These are phyloP conservation scores for chimpanzee (Pan troglodytes) DNA, from an alignment of 2,113 vertebrate species.

Conservation along the genomic window DNA sequence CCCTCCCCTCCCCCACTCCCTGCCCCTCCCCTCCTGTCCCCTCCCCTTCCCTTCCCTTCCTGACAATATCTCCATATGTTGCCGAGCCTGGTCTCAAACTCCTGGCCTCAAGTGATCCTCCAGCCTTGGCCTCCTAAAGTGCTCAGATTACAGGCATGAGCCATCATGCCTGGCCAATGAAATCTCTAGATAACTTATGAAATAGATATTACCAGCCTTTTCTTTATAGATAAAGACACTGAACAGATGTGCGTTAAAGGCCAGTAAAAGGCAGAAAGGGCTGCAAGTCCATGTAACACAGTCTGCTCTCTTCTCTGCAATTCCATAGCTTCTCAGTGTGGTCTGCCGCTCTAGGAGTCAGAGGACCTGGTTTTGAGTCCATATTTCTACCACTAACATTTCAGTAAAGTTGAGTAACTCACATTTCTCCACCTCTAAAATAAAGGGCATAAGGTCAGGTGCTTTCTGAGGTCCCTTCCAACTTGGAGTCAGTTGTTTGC, in stretches of 20 bases:
- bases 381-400: not conserved
- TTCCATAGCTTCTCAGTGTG: not conserved
- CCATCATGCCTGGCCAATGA: not conserved
- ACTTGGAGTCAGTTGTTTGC: not conserved
- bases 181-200: not conserved
- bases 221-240: not conserved
- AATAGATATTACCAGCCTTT: not conserved
- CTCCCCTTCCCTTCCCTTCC: too few relatives aligned
- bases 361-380: not conserved
- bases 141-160: too few relatives aligned
- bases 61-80: too few relatives aligned
- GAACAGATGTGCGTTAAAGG: not conserved
- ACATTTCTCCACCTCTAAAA: not conserved
- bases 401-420: not conserved
- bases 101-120: too few relatives aligned
- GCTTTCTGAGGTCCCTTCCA: not conserved
- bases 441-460: accelerated
- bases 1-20: too few relatives aligned
- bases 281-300: accelerated
- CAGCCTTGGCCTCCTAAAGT: too few relatives aligned
- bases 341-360: not conserved
- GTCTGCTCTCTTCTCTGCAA: not conserved
- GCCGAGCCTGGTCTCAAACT: too few relatives aligned
- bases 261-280: not conserved
- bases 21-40: too few relatives aligned